phyloP scores from a whole-genome alignment of 2,113 vertebrate species.

The Saguinus midas region DNA sequence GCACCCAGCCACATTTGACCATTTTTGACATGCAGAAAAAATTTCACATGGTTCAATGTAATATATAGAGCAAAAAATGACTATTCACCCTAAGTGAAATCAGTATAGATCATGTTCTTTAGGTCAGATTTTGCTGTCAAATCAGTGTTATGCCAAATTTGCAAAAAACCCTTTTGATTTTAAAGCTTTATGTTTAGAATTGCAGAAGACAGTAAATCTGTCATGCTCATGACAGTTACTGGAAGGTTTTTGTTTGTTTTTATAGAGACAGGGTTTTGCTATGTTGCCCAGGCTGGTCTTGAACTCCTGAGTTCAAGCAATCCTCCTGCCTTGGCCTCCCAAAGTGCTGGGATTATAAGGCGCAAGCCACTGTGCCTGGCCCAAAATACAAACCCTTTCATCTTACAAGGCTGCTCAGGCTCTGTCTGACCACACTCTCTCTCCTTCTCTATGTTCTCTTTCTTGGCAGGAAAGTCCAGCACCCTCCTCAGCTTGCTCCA shows the following conservation, averaged over 20 bases:
- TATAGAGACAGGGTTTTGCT: too few relatives aligned
- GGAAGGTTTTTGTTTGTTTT: too few relatives aligned
- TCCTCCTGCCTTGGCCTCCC: too few relatives aligned
- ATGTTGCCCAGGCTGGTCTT: too few relatives aligned
- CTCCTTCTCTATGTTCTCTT: background rate
- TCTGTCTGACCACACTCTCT: background rate
- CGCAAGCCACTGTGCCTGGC: too few relatives aligned
- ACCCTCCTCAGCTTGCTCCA: background rate
- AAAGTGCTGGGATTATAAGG: too few relatives aligned
- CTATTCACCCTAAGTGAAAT: background rate
- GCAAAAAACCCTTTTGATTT: background rate
- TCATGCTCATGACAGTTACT: background rate
- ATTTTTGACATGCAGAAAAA: slow-evolving; percentile 21
- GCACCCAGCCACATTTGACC: background rate
- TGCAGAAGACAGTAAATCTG: background rate
- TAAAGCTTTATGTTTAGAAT: background rate
- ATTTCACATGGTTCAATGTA: background rate
- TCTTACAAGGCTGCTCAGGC: background rate
- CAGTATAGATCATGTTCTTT: background rate
- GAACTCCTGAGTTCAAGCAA: too few relatives aligned
- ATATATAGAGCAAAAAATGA: background rate
- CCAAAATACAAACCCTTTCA: background rate
- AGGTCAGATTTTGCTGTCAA: background rate
- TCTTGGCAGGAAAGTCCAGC: background rate
- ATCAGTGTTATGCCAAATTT: background rate